These are phyloP conservation scores for Rhinella marina DNA, from an alignment of 2,797 vertebrate species.

Conservation along the genomic window DNA sequence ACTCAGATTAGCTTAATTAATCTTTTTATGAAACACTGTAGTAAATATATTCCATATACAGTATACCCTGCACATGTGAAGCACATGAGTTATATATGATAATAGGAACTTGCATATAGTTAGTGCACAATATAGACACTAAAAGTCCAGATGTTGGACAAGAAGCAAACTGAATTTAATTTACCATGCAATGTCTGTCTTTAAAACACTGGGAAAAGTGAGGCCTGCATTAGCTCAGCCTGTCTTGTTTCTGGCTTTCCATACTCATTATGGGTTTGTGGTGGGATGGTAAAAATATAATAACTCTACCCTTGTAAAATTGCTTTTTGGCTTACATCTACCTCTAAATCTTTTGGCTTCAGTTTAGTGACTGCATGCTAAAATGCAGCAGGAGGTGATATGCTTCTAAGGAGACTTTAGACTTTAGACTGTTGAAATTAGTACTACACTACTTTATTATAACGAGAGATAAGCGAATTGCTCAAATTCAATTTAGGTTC, in stretches of 20 bases:
- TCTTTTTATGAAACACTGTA: constrained; percentile 15
- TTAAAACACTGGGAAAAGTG: constrained; percentile 62
- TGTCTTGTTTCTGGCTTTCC: constrained; percentile 64
- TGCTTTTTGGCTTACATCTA: constrained; percentile 19
- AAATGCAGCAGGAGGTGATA: not conserved
- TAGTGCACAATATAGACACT: constrained; percentile 67
- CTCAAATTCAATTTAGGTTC: too few relatives aligned
- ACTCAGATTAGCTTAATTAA: not conserved
- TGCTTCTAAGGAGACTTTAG: not conserved
- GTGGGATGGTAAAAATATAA: constrained; percentile 55
- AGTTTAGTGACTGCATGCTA: constrained; percentile 10
- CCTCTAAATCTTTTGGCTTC: constrained; percentile 32
- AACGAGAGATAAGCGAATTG: too few relatives aligned
- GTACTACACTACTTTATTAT: not conserved
- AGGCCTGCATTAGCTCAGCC: constrained; percentile 66
- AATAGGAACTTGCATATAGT: constrained; percentile 47
- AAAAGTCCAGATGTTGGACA: constrained; percentile 73
- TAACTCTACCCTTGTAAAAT: constrained; percentile 48
- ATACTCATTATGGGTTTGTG: constrained; percentile 64
- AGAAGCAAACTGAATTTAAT: constrained; percentile 74
- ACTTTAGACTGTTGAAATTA: not conserved
- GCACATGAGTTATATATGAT: constrained; percentile 44
- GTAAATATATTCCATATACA: constrained; percentile 4
- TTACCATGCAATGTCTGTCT: constrained; percentile 63
- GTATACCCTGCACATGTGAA: constrained; percentile 18